Base-by-base conservation (phyloP, 2,888 invertebrate species). In the Diachrysia chrysitis region DNA sequence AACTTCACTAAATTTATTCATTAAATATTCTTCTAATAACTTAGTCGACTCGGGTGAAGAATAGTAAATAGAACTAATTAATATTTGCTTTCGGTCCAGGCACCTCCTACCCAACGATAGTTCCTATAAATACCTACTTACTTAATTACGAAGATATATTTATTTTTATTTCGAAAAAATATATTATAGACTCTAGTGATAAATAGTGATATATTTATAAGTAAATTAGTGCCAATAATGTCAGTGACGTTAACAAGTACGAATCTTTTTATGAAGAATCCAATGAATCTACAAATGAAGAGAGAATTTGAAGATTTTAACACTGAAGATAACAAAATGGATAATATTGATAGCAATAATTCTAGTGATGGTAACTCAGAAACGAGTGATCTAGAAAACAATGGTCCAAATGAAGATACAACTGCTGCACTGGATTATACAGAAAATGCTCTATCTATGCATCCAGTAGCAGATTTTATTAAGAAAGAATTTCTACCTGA, bases 41-140 rank as follows among this genome's bases (percentile, higher is more conserved):
- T n/a, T 10, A 32, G 9, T 62, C 66, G 67, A 84, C 83, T 87
- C 86, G 90, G 87, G 87, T 87, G 86, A 86, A 87, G 84, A 81
- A 80, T 63, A 57, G 57, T 4, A 9, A 29, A 54, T 35, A 25
- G 48, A n/a, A 54, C 60, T 19, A 23, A 58, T 53, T 35, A 54
- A 53, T 7, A 16, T 64, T 57, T n/a, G 1, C 88, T 84, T 86
- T 87, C 75, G 90, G 87, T 92, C 89, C 94, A 95, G 94, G 90
- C 93, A 90, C 92, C 93, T 93, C 93, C 92, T 90, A 93, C 89
- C 95, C 95, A 95, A 95, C 95, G 95, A 95, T 95, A 95, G 95
- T 95, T 95, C 95, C 95, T 95, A 95, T 87, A 88, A 94, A 90
- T 95, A 95, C 95, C 95, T 95, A 95, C 87, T 87, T 95, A 95